Evolutionary conservation across 2,888 invertebrate species (phyloP).

Genomic region (Lithophane leautieri): DNA sequence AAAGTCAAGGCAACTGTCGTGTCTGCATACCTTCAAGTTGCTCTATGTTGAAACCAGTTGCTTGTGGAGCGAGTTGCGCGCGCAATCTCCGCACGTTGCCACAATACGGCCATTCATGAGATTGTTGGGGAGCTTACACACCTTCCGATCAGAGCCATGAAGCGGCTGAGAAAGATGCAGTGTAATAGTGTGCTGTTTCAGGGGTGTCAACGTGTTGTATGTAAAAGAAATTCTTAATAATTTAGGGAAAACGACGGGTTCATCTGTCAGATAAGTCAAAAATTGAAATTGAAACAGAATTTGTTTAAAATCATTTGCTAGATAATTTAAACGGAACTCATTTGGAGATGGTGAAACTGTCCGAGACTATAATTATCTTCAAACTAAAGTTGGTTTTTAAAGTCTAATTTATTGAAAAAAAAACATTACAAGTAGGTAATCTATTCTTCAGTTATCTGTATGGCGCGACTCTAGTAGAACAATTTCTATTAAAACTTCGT

Average conservation of each 20-base stretch:
- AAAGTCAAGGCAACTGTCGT: background rate
- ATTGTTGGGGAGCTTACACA: slow-evolving; percentile 34
- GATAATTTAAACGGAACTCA: too few relatives aligned
- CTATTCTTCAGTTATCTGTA: background rate
- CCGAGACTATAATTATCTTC: too few relatives aligned
- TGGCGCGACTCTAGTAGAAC: too few relatives aligned
- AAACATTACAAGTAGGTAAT: background rate
- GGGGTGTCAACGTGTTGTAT: background rate
- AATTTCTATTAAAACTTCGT: too few relatives aligned
- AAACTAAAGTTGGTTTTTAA: too few relatives aligned
- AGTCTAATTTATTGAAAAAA: background rate
- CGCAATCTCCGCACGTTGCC: slow-evolving; percentile 64
- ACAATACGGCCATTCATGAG: slow-evolving; percentile 62
- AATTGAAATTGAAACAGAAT: too few relatives aligned
- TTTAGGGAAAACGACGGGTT: too few relatives aligned
- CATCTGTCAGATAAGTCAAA: too few relatives aligned
- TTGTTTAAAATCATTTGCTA: too few relatives aligned
- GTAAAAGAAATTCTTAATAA: too few relatives aligned
- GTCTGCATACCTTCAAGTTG: slow-evolving; percentile 31
- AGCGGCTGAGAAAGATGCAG: too few relatives aligned
- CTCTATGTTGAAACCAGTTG: slow-evolving; percentile 73
- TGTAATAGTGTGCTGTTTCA: background rate
- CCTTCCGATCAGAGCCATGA: background rate
- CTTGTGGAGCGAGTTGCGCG: slow-evolving; percentile 67
- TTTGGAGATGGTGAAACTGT: background rate